These are phyloP conservation scores for Mechanitis messenoides DNA, from an alignment of 2,888 invertebrate species.

Conservation along the genomic window DNA sequence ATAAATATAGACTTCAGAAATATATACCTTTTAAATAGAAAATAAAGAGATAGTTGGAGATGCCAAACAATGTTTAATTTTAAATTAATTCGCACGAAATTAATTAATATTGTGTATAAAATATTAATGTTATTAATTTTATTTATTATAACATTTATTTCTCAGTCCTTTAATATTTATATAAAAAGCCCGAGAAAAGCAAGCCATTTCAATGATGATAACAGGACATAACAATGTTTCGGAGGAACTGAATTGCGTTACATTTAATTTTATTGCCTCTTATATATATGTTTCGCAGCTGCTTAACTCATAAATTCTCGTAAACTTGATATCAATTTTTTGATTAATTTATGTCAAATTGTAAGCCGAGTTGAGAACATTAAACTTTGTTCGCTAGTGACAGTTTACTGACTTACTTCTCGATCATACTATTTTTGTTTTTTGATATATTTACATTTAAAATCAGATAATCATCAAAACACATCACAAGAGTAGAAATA, in stretches of 20 bases:
- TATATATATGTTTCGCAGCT: slow-evolving; percentile 34
- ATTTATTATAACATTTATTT: too few species aligned
- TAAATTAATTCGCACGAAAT: too few species aligned
- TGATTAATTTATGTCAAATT: slow-evolving; percentile 34
- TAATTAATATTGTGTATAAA: background rate
- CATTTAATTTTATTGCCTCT: slow-evolving; percentile 43
- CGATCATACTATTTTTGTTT: too few species aligned
- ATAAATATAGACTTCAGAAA: too few species aligned
- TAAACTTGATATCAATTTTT: slow-evolving; percentile 35
- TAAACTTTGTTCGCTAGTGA: slow-evolving; percentile 12
- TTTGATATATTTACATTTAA: too few species aligned
- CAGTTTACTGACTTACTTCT: background rate
- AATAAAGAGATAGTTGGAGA: too few species aligned
- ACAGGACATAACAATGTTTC: slow-evolving; percentile 32
- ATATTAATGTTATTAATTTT: too few species aligned
- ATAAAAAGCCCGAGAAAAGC: background rate
- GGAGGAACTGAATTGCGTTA: slow-evolving; percentile 30
- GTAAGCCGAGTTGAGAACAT: slow-evolving; percentile 21
- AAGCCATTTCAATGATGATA: slow-evolving; percentile 14
- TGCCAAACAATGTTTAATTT: too few species aligned
- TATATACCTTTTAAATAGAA: too few species aligned
- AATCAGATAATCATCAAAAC: too few species aligned
- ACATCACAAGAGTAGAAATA: too few species aligned
- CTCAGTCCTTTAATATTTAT: background rate
- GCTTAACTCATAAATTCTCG: slow-evolving; percentile 22